Evolutionary conservation across 2,113 vertebrate species (phyloP).

Genomic region (Sorex fumeus): DNA sequence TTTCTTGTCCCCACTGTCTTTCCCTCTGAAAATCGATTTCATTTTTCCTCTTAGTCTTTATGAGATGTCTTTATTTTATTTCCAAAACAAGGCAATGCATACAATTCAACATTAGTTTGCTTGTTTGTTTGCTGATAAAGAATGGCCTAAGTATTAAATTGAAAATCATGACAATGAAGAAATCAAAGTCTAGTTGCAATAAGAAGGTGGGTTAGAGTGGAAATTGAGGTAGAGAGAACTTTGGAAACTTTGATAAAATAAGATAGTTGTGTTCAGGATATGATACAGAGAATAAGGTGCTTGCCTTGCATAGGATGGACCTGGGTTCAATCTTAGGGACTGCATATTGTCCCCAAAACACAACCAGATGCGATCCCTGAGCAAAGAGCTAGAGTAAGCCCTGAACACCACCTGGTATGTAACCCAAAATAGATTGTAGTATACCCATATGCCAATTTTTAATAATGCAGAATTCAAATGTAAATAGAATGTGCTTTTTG

Average conservation of each 20-base stretch:
- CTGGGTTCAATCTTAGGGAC: too few relatives aligned
- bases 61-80: constrained; percentile 15
- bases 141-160: background rate
- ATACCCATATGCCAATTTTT: too few relatives aligned
- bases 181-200: background rate
- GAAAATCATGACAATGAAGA: background rate
- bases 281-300: too few relatives aligned
- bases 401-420: too few relatives aligned
- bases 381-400: too few relatives aligned
- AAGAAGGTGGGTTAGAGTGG: background rate
- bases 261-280: too few relatives aligned
- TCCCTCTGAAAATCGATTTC: constrained; percentile 43
- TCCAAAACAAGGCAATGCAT: background rate
- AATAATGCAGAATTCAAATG: too few relatives aligned
- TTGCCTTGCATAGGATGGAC: too few relatives aligned
- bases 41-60: background rate
- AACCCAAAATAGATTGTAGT: too few relatives aligned
- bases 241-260: background rate
- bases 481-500: too few relatives aligned
- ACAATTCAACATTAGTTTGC: background rate
- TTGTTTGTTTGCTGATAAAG: background rate
- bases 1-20: constrained; percentile 50
- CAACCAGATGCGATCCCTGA: too few relatives aligned
- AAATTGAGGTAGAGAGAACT: background rate
- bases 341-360: too few relatives aligned